Percentiles rank a stretch among this genome's conserved stretches.
These are phyloP conservation scores for Melanotaenia duboulayi DNA, from an alignment of 2,113 vertebrate genomes.

Conservation along the genomic window DNA sequence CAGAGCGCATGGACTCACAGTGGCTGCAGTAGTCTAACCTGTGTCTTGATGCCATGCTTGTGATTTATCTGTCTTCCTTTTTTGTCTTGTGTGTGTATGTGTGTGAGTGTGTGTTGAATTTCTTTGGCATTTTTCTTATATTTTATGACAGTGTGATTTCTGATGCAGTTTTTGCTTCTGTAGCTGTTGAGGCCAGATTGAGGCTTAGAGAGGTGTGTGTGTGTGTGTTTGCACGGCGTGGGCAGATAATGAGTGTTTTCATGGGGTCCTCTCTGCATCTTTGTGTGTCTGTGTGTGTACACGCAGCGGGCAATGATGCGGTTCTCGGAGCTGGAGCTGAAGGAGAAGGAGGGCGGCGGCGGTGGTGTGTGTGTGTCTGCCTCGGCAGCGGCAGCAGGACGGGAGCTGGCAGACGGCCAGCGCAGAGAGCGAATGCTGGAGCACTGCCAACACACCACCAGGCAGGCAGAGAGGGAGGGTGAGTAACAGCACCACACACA, in stretches of 20 bases:
- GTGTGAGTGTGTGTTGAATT: conserved; percentile 63
- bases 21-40: conserved; percentile 80
- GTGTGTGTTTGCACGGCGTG: conserved; percentile 32
- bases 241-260: conserved; percentile 77
- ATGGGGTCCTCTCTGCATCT: conserved; percentile 83
- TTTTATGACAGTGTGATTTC: conserved; percentile 68
- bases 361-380: conserved; percentile 78
- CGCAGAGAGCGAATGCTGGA: conserved; percentile 88
- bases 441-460: conserved; percentile 87
- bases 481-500: conserved; percentile 65
- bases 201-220: conserved; percentile 75
- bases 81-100: conserved; percentile 63
- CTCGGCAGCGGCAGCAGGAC: conserved; percentile 81
- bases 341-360: conserved; percentile 89
- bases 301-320: conserved; percentile 98
- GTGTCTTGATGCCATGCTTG: conserved; percentile 77
- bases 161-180: conserved; percentile 74
- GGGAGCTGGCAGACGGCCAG: conserved; percentile 91
- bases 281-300: conserved; percentile 59
- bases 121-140: conserved; percentile 65
- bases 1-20: conserved; percentile 80
- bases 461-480: conserved; percentile 78
- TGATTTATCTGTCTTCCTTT: conserved; percentile 71
- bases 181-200: conserved; percentile 78
- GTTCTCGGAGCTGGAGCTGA: conserved; percentile 98